These are phyloP conservation scores for Alcedo atthis DNA, from an alignment of 2,797 vertebrate genomes.

Conservation along the genomic window DNA sequence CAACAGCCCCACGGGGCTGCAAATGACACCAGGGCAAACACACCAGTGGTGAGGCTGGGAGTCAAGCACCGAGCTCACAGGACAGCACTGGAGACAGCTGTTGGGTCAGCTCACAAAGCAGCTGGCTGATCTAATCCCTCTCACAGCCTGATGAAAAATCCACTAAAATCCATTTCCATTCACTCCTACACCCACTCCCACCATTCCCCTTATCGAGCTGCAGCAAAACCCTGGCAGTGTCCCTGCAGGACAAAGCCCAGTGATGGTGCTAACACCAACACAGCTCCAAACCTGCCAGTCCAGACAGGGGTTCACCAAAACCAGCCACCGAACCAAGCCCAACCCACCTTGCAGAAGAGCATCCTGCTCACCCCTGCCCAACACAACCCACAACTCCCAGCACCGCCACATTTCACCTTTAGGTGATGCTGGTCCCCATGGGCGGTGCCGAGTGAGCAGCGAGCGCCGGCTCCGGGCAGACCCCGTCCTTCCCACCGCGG, in stretches of 20 bases:
- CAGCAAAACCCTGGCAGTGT: not conserved
- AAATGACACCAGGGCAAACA: rapidly evolving
- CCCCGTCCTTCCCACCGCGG: not conserved
- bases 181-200: not conserved
- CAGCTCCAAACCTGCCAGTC: not conserved
- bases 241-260: rapidly evolving
- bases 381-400: not conserved
- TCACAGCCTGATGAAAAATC: not conserved
- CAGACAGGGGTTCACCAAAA: not conserved
- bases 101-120: rapidly evolving
- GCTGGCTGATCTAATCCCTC: not conserved
- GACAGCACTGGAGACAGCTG: not conserved
- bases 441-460: rapidly evolving
- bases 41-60: not conserved
- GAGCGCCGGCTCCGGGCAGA: not conserved
- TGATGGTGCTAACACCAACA: rapidly evolving
- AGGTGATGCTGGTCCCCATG: not conserved
- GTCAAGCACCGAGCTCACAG: not conserved
- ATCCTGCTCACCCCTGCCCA: not conserved
- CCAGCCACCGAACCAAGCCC: not conserved
- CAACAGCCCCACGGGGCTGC: rapidly evolving
- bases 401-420: not conserved
- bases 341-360: rapidly evolving
- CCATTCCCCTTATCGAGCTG: not conserved
- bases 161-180: not conserved